phyloP scores from a whole-genome alignment of 2,888 invertebrate species.

The Xanthia icteritia region DNA sequence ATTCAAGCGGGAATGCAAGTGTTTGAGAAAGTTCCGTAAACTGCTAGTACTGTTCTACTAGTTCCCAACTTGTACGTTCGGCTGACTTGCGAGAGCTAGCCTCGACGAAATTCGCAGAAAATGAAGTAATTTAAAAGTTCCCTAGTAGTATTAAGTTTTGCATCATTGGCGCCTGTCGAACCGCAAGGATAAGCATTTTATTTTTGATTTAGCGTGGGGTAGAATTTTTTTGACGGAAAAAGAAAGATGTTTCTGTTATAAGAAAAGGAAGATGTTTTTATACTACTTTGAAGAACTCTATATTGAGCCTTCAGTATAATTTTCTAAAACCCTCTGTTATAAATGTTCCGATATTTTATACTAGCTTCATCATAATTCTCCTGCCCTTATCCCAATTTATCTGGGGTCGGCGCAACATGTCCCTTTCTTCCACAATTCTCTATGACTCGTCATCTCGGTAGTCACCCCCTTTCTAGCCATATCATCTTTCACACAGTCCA shows the following conservation, averaged over 20 bases:
- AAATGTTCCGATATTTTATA: not conserved
- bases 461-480: too few species aligned
- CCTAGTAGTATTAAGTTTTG: conserved; percentile 69
- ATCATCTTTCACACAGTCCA: too few species aligned
- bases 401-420: too few species aligned
- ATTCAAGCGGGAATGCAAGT: conserved; percentile 84
- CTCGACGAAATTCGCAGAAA: conserved; percentile 73
- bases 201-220: conserved; percentile 49
- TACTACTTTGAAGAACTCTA: not conserved
- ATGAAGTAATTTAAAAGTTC: conserved; percentile 78
- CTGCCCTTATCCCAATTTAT: too few species aligned
- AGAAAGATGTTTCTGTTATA: conserved; percentile 5
- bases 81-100: conserved; percentile 70
- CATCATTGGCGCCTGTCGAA: conserved; percentile 71
- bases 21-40: conserved; percentile 77
- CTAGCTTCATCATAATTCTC: not conserved
- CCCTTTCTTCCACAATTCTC: too few species aligned
- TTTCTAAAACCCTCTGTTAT: not conserved
- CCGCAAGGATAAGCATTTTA: conserved; percentile 65
- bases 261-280: not conserved
- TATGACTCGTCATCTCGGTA: too few species aligned
- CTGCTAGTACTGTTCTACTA: conserved; percentile 72
- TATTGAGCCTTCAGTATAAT: not conserved
- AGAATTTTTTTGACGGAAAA: not conserved
- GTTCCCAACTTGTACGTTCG: conserved; percentile 73